phyloP scores from a whole-genome alignment of 1,140 invertebrate genomes.

The Brachionus sp. region DNA sequence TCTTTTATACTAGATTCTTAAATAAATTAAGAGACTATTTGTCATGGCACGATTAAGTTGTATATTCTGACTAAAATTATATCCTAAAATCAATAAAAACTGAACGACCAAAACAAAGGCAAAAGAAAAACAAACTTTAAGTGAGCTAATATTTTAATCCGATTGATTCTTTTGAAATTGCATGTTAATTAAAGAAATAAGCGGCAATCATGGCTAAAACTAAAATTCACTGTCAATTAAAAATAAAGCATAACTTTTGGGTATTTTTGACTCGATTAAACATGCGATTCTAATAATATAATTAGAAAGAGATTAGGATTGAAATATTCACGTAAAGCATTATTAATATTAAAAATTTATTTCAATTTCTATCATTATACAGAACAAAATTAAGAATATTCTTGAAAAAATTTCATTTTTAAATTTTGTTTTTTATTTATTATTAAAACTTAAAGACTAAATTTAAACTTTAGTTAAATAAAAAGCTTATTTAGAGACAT shows the following conservation, averaged over 20 bases:
- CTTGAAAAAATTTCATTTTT: no score
- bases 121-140: neutral
- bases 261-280: neutral
- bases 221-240: constrained; percentile 23
- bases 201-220: neutral
- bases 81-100: constrained; percentile 16
- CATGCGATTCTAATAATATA: constrained; percentile 34
- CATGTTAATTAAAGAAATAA: constrained; percentile 21
- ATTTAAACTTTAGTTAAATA: no score
- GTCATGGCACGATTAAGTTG: neutral
- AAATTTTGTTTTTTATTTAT: no score
- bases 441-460: no score
- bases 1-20: neutral
- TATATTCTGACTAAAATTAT: neutral
- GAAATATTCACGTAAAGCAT: neutral
- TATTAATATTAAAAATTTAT: neutral
- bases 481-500: no score
- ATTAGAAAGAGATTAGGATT: neutral
- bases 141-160: constrained; percentile 27
- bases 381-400: no score
- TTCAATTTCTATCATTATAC: no score
- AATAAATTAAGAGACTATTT: neutral
- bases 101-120: neutral
- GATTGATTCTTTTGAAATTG: constrained; percentile 9
- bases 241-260: neutral